Evolutionary conservation across 2,888 invertebrate species (phyloP).

Genomic region (Drosophila falleni): DNA sequence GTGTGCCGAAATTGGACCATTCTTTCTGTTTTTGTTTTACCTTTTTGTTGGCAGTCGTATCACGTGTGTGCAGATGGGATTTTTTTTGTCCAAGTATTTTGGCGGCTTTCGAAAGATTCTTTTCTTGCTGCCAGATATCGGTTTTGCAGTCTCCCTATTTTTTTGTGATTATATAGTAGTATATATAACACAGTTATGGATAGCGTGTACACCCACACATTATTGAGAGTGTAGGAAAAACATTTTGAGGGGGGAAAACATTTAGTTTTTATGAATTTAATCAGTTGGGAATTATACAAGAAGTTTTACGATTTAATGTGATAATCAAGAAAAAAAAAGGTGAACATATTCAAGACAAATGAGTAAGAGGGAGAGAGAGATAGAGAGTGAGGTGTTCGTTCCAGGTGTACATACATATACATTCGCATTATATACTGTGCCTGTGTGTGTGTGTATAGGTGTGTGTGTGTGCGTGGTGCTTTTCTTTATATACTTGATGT

Average conservation of each 20-base stretch:
- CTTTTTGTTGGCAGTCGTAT: slow-evolving; percentile 86
- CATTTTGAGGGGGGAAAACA: slow-evolving; percentile 37
- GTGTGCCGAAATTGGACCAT: background rate
- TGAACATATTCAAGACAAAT: slow-evolving; percentile 44
- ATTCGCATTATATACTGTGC: slow-evolving; percentile 60
- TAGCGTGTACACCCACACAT: slow-evolving; percentile 38
- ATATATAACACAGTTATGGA: slow-evolving; percentile 61
- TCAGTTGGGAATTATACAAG: slow-evolving; percentile 22
- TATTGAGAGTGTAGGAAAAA: slow-evolving; percentile 7
- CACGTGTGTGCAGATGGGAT: slow-evolving; percentile 86
- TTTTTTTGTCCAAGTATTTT: slow-evolving; percentile 87
- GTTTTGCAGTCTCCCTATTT: slow-evolving; percentile 85
- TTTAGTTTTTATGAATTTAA: slow-evolving; percentile 48
- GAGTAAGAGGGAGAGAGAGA: slow-evolving; percentile 16
- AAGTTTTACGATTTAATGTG: slow-evolving; percentile 27
- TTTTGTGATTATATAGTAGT: slow-evolving; percentile 13
- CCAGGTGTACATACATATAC: slow-evolving; percentile 58
- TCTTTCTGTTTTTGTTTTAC: slow-evolving; percentile 75
- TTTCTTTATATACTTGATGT: slow-evolving; percentile 23
- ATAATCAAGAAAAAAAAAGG: slow-evolving; percentile 23
- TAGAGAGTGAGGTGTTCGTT: slow-evolving; percentile 42
- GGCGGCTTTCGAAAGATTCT: slow-evolving; percentile 87
- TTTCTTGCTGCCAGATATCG: slow-evolving; percentile 86
- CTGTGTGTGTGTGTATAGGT: slow-evolving; percentile 10
- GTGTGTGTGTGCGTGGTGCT: slow-evolving; percentile 31